phyloP scores from a whole-genome alignment of 1,140 invertebrate species.

The Ceratosolen fusciceps region DNA sequence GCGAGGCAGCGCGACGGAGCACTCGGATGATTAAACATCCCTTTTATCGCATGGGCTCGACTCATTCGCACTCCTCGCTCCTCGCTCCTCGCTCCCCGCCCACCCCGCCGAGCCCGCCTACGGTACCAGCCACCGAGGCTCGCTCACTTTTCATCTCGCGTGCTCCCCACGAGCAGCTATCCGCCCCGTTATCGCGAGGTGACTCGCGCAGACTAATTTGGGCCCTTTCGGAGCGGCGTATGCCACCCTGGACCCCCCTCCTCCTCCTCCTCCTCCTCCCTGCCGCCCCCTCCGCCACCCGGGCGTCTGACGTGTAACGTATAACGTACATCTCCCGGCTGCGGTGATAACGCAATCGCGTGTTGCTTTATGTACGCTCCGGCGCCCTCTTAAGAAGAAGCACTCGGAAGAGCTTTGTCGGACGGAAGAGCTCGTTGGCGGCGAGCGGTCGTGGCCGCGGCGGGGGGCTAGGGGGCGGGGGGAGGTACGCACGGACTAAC shows the following conservation, averaged over 20 bases:
- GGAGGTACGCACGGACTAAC: background rate
- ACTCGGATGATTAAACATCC: background rate
- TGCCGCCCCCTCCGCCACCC: no score
- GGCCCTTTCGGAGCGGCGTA: background rate
- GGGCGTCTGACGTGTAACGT: no score
- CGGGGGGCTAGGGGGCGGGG: background rate
- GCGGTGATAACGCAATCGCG: slow-evolving; percentile 16
- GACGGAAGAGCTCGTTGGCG: background rate
- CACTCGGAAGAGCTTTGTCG: background rate
- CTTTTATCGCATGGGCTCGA: background rate
- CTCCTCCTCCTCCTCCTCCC: no score
- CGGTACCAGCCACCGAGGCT: no score
- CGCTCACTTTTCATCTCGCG: slow-evolving; percentile 18
- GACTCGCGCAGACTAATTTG: slow-evolving; percentile 1
- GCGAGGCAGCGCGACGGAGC: no score
- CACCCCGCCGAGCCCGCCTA: background rate
- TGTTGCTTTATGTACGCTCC: background rate
- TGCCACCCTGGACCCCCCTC: no score
- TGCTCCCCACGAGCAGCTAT: background rate
- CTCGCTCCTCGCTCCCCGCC: background rate
- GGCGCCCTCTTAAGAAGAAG: slow-evolving; percentile 11
- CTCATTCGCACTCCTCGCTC: background rate
- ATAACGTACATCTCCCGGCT: slow-evolving; percentile 1
- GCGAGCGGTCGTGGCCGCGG: no score
- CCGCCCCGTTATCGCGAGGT: background rate